Conservation (phyloP, 2,888 invertebrate genomes). For the Dysmachus trigonus region DNA sequence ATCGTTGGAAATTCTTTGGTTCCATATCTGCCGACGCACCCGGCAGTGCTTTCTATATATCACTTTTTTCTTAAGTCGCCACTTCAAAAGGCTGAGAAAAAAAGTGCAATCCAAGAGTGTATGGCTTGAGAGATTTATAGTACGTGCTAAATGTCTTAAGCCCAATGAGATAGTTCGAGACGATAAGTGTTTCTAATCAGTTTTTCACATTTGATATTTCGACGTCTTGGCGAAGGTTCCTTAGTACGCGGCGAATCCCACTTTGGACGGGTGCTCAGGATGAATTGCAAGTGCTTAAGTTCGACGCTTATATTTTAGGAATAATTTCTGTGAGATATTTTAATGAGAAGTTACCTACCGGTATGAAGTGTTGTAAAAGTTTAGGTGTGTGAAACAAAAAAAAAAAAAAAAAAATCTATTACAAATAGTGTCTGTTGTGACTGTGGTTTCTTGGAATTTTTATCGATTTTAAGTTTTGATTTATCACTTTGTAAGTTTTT, state of each 20-base stretch:
- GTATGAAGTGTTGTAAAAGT: background rate
- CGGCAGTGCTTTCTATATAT: background rate
- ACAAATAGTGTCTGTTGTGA: background rate
- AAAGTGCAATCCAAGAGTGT: background rate
- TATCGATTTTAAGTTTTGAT: background rate
- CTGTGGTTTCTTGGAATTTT: background rate
- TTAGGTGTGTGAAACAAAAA: background rate
- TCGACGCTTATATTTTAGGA: background rate
- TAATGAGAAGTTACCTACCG: background rate
- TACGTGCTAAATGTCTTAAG: slow-evolving; percentile 11
- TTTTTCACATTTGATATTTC: background rate
- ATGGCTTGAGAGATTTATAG: background rate
- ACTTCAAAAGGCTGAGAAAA: background rate
- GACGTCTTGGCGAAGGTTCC: background rate
- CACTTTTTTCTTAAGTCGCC: background rate
- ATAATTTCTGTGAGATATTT: background rate
- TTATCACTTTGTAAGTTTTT: background rate
- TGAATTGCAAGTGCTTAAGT: background rate
- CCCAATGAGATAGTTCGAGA: slow-evolving; percentile 8
- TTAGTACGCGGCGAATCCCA: background rate
- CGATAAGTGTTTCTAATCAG: slow-evolving; percentile 17
- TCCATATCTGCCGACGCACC: background rate
- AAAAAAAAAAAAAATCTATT: too few relatives aligned
- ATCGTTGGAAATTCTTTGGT: background rate
- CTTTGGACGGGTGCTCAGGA: background rate